Conservation (phyloP, 1,140 invertebrate species). For the Achroia grisella region DNA sequence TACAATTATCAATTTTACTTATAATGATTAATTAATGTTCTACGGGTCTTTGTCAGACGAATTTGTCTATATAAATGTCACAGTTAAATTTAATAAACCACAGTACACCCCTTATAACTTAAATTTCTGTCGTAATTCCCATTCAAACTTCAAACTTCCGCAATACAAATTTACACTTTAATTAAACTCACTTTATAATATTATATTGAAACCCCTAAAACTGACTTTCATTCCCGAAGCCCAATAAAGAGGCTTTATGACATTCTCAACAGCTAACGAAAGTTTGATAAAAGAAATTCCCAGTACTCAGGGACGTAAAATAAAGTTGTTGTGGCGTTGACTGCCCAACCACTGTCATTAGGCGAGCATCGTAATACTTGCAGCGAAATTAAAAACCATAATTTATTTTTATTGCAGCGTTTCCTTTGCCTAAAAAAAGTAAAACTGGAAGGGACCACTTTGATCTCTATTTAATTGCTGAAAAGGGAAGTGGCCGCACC, state of each 20-base stretch:
- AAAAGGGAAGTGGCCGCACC: slow-evolving; percentile 10
- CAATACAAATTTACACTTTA: slow-evolving; percentile 1
- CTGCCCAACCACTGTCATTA: slow-evolving; percentile 18
- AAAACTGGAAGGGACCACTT: slow-evolving; percentile 16
- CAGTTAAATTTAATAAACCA: too few relatives aligned
- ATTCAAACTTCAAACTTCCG: not conserved
- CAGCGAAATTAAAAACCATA: slow-evolving; percentile 52
- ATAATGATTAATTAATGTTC: too few relatives aligned
- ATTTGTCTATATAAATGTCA: too few relatives aligned
- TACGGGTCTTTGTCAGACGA: too few relatives aligned
- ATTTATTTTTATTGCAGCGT: slow-evolving; percentile 47
- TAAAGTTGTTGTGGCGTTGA: not conserved
- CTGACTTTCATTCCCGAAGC: not conserved
- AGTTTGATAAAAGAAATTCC: not conserved
- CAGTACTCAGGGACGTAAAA: not conserved
- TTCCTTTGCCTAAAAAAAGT: slow-evolving; percentile 18
- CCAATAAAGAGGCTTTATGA: slow-evolving; percentile 18
- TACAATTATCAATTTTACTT: too few relatives aligned
- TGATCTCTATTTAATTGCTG: slow-evolving; percentile 46
- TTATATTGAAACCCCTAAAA: too few relatives aligned
- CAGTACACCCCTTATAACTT: too few relatives aligned
- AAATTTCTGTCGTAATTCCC: not conserved
- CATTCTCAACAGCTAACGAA: slow-evolving; percentile 1
- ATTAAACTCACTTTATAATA: too few relatives aligned
- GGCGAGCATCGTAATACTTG: slow-evolving; percentile 14